These are phyloP conservation scores for Stomorhina lunata DNA, from an alignment of 2,888 invertebrate species.

Conservation along the genomic window DNA sequence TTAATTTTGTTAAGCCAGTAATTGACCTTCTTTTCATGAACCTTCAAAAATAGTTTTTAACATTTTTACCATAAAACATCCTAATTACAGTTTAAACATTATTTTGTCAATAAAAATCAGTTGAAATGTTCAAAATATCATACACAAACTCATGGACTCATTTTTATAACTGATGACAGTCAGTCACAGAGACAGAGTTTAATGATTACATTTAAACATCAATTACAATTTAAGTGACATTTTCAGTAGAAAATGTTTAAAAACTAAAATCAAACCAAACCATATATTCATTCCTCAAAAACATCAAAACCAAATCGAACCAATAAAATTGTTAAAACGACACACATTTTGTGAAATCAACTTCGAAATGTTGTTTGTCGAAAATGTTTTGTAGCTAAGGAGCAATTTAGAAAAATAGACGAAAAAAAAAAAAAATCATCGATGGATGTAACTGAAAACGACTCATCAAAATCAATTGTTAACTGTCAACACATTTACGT, in stretches of 20 bases:
- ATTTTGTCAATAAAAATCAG: too few relatives aligned
- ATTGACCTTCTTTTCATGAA: background rate
- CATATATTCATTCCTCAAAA: background rate
- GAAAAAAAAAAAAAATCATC: background rate
- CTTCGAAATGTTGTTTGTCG: background rate
- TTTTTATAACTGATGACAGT: slow-evolving; percentile 30
- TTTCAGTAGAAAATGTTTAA: slow-evolving; percentile 19
- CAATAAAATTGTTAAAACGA: too few relatives aligned
- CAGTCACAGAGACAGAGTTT: slow-evolving; percentile 22
- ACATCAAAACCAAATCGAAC: background rate
- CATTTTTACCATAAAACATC: slow-evolving; percentile 15
- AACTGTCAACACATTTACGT: slow-evolving; percentile 54
- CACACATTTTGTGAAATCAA: background rate
- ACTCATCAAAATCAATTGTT: slow-evolving; percentile 61
- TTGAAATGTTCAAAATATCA: slow-evolving; percentile 1
- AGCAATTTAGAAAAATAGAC: background rate
- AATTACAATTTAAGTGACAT: slow-evolving; percentile 51
- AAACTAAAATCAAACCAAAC: slow-evolving; percentile 20
- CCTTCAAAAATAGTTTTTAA: background rate
- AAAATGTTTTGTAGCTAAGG: background rate
- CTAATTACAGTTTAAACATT: slow-evolving; percentile 12
- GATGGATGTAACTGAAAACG: slow-evolving; percentile 11
- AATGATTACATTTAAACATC: slow-evolving; percentile 29
- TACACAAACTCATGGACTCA: slow-evolving; percentile 4
- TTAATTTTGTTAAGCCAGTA: too few relatives aligned